phyloP scores from a whole-genome alignment of 2,113 vertebrate species.

The Mustelus asterias region DNA sequence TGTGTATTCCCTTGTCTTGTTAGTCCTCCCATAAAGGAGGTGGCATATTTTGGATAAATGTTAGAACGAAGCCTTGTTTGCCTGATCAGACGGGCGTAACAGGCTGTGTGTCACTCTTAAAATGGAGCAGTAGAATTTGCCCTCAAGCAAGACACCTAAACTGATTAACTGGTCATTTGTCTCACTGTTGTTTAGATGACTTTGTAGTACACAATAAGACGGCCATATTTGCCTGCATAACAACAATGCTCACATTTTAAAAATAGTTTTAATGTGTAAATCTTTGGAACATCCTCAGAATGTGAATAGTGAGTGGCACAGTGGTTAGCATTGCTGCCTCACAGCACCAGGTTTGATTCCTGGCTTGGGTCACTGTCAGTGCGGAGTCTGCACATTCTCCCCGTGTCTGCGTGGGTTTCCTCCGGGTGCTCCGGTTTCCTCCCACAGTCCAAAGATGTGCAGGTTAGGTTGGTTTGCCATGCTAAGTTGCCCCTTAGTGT shows the following conservation, averaged over 20 bases:
- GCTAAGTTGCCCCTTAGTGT: no score
- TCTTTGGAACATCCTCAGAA: not conserved
- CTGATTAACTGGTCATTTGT: not conserved
- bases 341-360: no score
- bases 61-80: not conserved
- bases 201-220: not conserved
- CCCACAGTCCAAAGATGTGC: no score
- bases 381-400: no score
- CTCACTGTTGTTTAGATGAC: not conserved
- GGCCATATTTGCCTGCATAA: not conserved
- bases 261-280: not conserved
- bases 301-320: not conserved
- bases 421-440: no score
- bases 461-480: no score
- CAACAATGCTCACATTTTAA: not conserved
- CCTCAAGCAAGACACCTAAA: not conserved
- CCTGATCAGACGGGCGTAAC: not conserved
- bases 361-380: no score
- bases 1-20: no score
- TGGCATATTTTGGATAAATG: not conserved
- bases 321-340: no score
- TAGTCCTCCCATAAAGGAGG: not conserved
- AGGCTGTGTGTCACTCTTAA: not conserved
- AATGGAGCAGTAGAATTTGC: not conserved
- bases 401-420: no score